Evolutionary conservation across 1,140 invertebrate species (phyloP), one percentile per base, ranked within the genome.

Genomic region (Drosophila lacertosa): DNA sequence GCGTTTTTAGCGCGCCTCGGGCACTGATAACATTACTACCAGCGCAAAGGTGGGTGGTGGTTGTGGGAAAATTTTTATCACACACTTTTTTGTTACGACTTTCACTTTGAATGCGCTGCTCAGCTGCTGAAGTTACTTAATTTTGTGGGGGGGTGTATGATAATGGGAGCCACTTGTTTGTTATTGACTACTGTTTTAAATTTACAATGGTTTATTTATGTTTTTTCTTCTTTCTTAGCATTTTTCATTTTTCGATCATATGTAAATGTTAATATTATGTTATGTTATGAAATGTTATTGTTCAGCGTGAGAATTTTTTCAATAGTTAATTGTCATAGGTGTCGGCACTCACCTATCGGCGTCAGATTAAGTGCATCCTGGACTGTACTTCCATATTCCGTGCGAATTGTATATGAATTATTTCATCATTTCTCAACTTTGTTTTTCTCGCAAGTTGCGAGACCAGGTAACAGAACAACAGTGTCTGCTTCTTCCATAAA

Each of bases 11-110:
- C 77, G 73, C 77, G 77, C 77, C 73, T 64, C 55, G 37, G 16
- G 37, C 69, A 62, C 80, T 83, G 81, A 83, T 83, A 83, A 83
- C 80, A 83, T 84, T 71, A 76, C 66, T 55, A 53, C 22, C 26
- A 37, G 13, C 32, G 35, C 45, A 65, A 55, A 24, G 51, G 79
- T 60, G 72, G 71, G 62, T 60, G 80, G 58, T 40, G 59, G 71
- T 63, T 79, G 75, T 26, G 13, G 16, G 18, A 33, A 40, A 11
- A 29, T 26, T 55, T 42, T 16, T 26, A 26, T 55, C 58, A 53
- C 48, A 39, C 26, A 26, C 39, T 13, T 37, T 37, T 29, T 10
- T 24, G 22, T 16, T 29, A 9, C 10, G 9, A 50, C n/a, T 53
- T 68, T 68, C 24, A 47, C 58, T 62, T 35, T 37, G 11, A 24